These are phyloP conservation scores for Caenorhabditis zanzibari DNA, from an alignment of 2,888 invertebrate species.

Conservation along the genomic window DNA sequence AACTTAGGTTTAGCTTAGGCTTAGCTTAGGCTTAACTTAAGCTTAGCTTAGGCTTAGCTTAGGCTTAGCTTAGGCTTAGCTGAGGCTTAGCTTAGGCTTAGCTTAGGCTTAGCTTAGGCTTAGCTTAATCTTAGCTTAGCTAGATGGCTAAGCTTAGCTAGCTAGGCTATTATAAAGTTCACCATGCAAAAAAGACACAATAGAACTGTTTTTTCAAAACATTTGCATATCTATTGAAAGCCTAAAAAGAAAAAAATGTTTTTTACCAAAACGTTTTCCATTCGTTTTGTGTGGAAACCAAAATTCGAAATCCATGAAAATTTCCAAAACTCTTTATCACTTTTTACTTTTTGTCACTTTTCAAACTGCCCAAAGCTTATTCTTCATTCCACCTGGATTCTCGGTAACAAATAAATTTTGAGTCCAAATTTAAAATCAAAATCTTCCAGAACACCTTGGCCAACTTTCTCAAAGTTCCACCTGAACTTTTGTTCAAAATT, in stretches of 20 bases:
- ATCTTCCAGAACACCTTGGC: not conserved
- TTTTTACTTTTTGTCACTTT: too few relatives aligned
- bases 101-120: too few relatives aligned
- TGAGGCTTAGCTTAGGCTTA: too few relatives aligned
- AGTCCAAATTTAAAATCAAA: not conserved
- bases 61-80: too few relatives aligned
- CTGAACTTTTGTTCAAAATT: not conserved
- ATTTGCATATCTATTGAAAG: not conserved
- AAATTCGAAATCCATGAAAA: not conserved
- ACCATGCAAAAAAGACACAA: not conserved
- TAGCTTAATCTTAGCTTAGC: too few relatives aligned
- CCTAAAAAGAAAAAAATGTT: not conserved
- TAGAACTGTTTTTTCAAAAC: not conserved
- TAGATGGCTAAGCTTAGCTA: too few relatives aligned
- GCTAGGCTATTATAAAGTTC: too few relatives aligned
- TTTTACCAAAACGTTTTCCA: not conserved
- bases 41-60: too few relatives aligned
- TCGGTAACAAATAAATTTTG: not conserved
- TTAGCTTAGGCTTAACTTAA: too few relatives aligned
- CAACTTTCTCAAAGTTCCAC: not conserved
- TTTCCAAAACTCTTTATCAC: not conserved
- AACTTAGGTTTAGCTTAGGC: too few relatives aligned
- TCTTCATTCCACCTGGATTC: conserved; percentile 1
- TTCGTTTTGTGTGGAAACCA: not conserved
- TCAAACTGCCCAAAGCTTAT: not conserved